Base-by-base conservation (phyloP, 2,888 invertebrate species). In the Rhimphoctona megacephalus region DNA sequence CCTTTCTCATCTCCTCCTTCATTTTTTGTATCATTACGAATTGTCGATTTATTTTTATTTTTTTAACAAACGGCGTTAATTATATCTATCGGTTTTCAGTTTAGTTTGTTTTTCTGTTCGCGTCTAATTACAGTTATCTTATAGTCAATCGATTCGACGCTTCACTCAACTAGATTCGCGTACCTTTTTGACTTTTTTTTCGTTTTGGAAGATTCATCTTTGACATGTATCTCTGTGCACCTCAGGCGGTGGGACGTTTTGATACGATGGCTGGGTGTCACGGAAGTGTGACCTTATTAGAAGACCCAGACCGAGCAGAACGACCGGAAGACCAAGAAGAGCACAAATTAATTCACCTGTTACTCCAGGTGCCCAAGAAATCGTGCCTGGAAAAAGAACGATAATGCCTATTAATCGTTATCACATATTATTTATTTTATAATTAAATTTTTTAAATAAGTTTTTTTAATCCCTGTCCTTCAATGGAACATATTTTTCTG, bases 271-370 rank as follows among this genome's bases (percentile, higher is more conserved):
- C 43, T 93, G 92, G 19, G 91, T 92, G 77, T 95, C 95, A 87
- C 94, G 94, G 88, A 95, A 95, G 91, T 96, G 95, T 5, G 95
- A 95, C 88, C 95, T 95, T 86, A 95, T 95, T 33, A 96, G 93
- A 61, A 96, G 92, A 11, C 94, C 94, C 82, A 96, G 90, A 25
- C 96, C 96, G 7, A 95, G 93, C 14, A 95, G 91, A 30, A 96
- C 95, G 61, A 96, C 95, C 8, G 96, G 96, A 81, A 96, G 94
- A 83, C 96, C 96, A 33, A 96, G 92, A 39, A 96, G 92, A 0
- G 96, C 95, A 91, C 96, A 96, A 81, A 96, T 95, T 33, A 96
- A 91, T 91, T 96, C 96, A n/a, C 96, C 96, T 7, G 95, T 95
- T 79, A 96, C 94, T 22, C 95, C 95, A n/a, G 96, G 96, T 80